These are phyloP conservation scores for Nasonia giraulti DNA, from an alignment of 1,140 invertebrate species.

Conservation along the genomic window DNA sequence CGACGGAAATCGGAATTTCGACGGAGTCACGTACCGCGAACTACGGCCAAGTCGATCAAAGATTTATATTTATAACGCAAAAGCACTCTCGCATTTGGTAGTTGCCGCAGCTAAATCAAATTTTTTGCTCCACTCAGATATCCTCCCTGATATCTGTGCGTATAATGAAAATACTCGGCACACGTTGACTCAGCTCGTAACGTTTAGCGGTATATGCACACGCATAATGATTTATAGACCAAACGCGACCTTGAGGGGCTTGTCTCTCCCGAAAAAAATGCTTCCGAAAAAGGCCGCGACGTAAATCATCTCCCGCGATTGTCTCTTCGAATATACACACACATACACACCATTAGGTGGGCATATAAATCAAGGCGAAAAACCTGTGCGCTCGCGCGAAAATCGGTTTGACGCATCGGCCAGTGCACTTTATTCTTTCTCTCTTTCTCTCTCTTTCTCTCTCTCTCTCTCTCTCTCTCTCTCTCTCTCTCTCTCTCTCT, in stretches of 20 bases:
- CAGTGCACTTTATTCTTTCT: not conserved
- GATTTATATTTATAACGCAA: no score
- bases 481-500: not conserved
- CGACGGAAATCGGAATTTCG: no score
- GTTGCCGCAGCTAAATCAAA: no score
- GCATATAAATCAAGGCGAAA: conserved; percentile 32
- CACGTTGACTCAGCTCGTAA: not conserved
- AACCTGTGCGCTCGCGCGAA: conserved; percentile 11
- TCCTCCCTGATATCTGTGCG: no score
- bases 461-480: not conserved
- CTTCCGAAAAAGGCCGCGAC: not conserved
- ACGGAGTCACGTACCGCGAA: no score
- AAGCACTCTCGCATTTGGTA: no score
- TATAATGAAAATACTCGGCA: not conserved
- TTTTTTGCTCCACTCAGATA: no score
- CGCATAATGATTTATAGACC: not conserved
- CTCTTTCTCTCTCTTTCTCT: not conserved
- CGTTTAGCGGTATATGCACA: not conserved
- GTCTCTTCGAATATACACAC: not conserved
- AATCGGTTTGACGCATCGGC: conserved; percentile 53
- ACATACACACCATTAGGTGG: not conserved
- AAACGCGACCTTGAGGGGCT: not conserved
- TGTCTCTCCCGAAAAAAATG: not conserved
- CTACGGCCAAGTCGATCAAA: no score
- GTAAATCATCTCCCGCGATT: not conserved